These are phyloP conservation scores for Lottia scabra DNA, from an alignment of 2,888 invertebrate species.

Conservation along the genomic window DNA sequence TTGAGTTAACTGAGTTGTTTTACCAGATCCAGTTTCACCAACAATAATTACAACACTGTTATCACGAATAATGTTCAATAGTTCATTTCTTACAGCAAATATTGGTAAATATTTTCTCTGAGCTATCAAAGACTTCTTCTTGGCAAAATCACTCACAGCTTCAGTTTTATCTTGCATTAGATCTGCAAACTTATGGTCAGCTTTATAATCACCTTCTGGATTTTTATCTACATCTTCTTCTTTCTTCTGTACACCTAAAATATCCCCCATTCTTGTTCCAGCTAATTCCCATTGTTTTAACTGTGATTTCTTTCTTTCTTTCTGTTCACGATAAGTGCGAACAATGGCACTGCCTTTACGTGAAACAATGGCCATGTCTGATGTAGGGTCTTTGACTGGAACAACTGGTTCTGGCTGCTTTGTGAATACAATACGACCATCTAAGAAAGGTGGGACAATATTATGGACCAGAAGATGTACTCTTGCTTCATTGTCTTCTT, in stretches of 20 bases:
- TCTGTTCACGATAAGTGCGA: slow-evolving; percentile 91
- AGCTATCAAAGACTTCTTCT: slow-evolving; percentile 80
- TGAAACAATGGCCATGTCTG: slow-evolving; percentile 96
- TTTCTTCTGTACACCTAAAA: slow-evolving; percentile 88
- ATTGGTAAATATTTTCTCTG: slow-evolving; percentile 94
- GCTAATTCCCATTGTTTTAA: slow-evolving; percentile 99
- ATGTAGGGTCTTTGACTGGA: slow-evolving; percentile 93
- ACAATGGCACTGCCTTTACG: slow-evolving; percentile 90
- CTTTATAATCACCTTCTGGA: slow-evolving; percentile 81
- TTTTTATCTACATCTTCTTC: slow-evolving; percentile 76
- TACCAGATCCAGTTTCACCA: slow-evolving; percentile 94
- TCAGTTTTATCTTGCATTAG: slow-evolving; percentile 80
- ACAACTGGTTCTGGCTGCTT: slow-evolving; percentile 99
- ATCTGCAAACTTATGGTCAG: slow-evolving; percentile 96
- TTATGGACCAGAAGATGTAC: slow-evolving; percentile 97
- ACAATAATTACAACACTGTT: slow-evolving; percentile 96
- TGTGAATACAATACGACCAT: slow-evolving; percentile 98
- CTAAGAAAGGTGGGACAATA: slow-evolving; percentile 97
- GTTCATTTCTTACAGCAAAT: slow-evolving; percentile 93
- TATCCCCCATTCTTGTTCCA: slow-evolving; percentile 94
- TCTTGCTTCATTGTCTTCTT: slow-evolving; percentile 91
- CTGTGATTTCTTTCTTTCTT: slow-evolving; percentile 95
- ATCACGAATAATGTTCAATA: slow-evolving; percentile 77
- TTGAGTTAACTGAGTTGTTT: slow-evolving; percentile 96
- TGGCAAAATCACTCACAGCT: slow-evolving; percentile 86